A percentile compares a stretch with the other conserved stretches of the same genome.
Conservation (phyloP, 2,797 vertebrate genomes). For the Sebastes hubbsi region DNA sequence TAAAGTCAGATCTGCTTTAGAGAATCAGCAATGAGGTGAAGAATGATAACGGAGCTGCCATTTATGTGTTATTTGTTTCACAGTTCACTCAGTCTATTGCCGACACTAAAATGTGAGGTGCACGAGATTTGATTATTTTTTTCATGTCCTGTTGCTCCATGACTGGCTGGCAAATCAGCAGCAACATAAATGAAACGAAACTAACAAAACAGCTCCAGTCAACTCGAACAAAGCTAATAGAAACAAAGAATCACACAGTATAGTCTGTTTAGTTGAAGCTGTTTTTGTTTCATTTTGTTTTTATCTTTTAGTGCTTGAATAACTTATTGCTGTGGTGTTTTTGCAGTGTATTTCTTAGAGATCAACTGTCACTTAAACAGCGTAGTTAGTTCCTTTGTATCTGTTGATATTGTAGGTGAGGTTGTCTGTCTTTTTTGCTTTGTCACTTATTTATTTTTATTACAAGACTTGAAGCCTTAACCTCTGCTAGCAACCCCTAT, state of each 20-base stretch:
- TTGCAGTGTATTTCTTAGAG: background rate
- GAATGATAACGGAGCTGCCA: constrained; percentile 16
- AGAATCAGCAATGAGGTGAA: constrained; percentile 5
- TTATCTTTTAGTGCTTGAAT: background rate
- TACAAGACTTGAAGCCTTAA: background rate
- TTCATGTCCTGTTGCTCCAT: background rate
- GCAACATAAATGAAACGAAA: constrained; percentile 15
- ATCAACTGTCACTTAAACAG: background rate
- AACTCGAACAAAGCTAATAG: constrained; percentile 31
- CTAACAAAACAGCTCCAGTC: constrained; percentile 33
- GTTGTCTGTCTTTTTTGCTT: background rate
- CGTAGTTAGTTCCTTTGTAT: background rate
- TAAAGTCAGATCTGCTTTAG: background rate
- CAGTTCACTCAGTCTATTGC: background rate
- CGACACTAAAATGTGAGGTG: constrained; percentile 6
- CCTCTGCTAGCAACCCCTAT: too few species aligned
- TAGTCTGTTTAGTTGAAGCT: background rate
- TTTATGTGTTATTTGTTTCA: constrained; percentile 19
- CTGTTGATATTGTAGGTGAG: background rate
- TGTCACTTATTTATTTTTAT: background rate
- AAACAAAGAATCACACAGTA: constrained; percentile 12
- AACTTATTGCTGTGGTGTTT: background rate
- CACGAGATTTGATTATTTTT: constrained; percentile 9
- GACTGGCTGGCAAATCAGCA: background rate
- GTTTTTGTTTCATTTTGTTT: background rate